Evolutionary conservation across 2,888 invertebrate genomes (phyloP).

Genomic region (Synanthedon formicaeformis): DNA sequence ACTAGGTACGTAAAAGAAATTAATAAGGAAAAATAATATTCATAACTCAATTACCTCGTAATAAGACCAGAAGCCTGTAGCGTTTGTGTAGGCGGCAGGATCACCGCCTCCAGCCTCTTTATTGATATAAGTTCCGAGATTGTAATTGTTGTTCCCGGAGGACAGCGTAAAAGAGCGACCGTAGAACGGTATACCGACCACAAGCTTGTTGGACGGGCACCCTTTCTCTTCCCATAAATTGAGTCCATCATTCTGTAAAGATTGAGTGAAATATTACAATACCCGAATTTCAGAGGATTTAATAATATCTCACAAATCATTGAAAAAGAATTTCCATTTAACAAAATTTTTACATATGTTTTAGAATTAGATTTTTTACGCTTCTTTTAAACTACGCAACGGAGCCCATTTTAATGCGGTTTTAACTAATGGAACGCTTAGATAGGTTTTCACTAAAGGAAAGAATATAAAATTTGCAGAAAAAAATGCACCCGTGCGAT

Average conservation of each 20-base stretch:
- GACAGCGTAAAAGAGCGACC: constrained; percentile 88
- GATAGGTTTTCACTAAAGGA: too few species aligned
- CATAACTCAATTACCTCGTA: constrained; percentile 68
- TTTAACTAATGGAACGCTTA: too few species aligned
- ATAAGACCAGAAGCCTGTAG: constrained; percentile 88
- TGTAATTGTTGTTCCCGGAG: constrained; percentile 84
- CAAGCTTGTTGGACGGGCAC: constrained; percentile 86
- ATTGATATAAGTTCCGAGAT: constrained; percentile 87
- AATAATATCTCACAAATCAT: too few species aligned
- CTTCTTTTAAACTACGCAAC: too few species aligned
- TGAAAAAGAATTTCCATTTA: too few species aligned
- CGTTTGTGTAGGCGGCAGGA: constrained; percentile 87
- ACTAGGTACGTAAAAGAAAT: neutral
- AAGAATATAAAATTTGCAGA: too few species aligned
- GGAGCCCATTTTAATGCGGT: too few species aligned
- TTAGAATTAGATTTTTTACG: too few species aligned
- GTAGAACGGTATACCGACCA: constrained; percentile 91
- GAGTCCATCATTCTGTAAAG: constrained; percentile 84
- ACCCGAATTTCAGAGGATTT: too few species aligned
- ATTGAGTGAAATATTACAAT: neutral
- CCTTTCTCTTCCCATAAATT: constrained; percentile 90
- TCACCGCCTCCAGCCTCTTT: constrained; percentile 91
- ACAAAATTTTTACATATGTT: too few species aligned
- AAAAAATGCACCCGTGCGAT: too few species aligned
- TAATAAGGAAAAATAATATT: neutral